Percentiles rank a stretch among this genome's conserved stretches.
These are phyloP conservation scores for Heliconius eleuchia DNA, from an alignment of 1,140 invertebrate genomes.

Conservation along the genomic window DNA sequence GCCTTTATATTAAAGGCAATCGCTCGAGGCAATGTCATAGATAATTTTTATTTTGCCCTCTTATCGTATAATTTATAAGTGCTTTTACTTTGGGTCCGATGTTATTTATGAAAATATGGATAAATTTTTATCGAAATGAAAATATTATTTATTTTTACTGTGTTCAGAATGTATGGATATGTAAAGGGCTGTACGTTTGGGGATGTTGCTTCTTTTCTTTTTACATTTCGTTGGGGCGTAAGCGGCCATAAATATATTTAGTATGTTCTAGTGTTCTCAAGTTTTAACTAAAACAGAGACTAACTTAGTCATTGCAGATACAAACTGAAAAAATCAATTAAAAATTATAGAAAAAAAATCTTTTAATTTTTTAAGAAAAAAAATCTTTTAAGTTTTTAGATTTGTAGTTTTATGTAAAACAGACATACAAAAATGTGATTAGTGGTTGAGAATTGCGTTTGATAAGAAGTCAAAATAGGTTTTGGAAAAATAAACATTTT, in stretches of 20 bases:
- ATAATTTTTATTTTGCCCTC: conserved; percentile 29
- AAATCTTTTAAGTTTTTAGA: no score
- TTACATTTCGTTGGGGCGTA: not conserved
- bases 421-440: no score
- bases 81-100: conserved; percentile 26
- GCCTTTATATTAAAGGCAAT: conserved; percentile 23
- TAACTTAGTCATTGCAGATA: no score
- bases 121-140: not conserved
- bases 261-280: not conserved
- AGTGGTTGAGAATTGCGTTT: no score
- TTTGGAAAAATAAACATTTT: no score
- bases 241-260: not conserved
- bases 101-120: not conserved
- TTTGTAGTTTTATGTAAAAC: no score
- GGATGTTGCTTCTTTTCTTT: not conserved
- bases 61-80: conserved; percentile 40
- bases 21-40: conserved; percentile 28
- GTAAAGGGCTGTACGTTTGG: not conserved
- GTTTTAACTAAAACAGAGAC: no score
- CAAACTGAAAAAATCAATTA: no score
- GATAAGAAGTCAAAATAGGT: no score
- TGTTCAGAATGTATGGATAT: not conserved
- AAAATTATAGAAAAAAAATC: no score
- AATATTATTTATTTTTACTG: conserved; percentile 4
- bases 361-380: no score